Conservation (phyloP, 2,113 vertebrate genomes). For the Rhizomys pruinosus region DNA sequence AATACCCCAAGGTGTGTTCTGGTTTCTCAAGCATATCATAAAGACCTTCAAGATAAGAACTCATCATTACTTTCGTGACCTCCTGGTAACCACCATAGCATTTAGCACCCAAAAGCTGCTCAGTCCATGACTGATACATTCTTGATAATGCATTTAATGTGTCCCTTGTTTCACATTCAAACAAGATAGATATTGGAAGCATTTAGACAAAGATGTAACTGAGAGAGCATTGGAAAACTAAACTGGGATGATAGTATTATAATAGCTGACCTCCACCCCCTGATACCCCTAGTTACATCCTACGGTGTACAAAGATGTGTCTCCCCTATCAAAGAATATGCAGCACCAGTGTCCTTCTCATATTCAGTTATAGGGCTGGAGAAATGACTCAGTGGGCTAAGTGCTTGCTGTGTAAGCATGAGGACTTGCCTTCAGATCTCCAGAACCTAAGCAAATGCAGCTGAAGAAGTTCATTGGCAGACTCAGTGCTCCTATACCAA, state of each 20-base stretch:
- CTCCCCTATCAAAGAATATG: not conserved
- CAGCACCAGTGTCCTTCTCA: not conserved
- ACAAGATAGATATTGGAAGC: not conserved
- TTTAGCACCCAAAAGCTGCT: not conserved
- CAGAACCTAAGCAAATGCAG: not conserved
- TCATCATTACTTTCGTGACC: not conserved
- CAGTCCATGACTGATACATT: not conserved
- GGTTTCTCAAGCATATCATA: not conserved
- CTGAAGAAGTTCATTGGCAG: not conserved
- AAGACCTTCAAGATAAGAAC: not conserved
- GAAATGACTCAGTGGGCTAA: not conserved
- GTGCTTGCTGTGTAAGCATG: not conserved
- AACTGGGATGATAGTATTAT: not conserved
- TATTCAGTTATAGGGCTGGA: not conserved
- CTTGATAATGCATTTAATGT: not conserved
- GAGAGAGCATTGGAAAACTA: not conserved
- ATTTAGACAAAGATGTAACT: not conserved
- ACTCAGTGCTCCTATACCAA: not conserved
- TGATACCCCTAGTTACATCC: not conserved
- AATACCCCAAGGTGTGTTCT: not conserved
- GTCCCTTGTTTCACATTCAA: not conserved
- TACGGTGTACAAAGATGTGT: not conserved
- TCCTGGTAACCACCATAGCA: not conserved
- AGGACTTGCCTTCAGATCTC: not conserved
- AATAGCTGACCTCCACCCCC: not conserved